Conservation (phyloP, 2,113 vertebrate species). For the Siniperca chuatsi region DNA sequence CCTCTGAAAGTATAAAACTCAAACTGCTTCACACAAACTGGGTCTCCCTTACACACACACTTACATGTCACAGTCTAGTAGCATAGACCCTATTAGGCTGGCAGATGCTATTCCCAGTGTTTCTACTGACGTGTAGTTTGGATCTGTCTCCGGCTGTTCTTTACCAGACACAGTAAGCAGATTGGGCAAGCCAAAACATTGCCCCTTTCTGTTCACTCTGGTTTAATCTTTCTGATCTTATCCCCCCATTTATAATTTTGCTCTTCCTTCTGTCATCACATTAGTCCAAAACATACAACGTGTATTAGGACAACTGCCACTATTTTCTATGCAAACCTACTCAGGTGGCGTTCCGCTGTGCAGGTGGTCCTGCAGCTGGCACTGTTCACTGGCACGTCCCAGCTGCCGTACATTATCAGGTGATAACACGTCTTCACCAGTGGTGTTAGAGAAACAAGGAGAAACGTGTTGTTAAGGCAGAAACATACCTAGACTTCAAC, state of each 20-base stretch:
- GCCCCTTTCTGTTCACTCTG: background rate
- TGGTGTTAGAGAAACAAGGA: background rate
- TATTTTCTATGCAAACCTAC: background rate
- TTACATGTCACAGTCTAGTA: background rate
- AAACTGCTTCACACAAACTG: background rate
- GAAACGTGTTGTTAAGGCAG: background rate
- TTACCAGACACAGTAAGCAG: background rate
- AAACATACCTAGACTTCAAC: background rate
- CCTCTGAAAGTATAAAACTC: background rate
- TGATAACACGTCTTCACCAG: background rate
- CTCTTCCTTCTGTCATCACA: background rate
- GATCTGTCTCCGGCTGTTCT: background rate
- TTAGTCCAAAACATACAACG: background rate
- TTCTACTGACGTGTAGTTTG: background rate
- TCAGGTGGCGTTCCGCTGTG: background rate
- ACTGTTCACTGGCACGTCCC: background rate
- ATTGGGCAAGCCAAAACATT: background rate
- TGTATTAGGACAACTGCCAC: background rate
- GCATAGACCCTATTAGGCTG: background rate
- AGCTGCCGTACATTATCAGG: background rate
- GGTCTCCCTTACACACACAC: background rate
- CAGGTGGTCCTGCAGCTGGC: background rate
- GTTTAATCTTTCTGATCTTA: background rate
- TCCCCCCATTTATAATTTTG: background rate
- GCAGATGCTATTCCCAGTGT: background rate